Base-by-base conservation (phyloP, 35 echinoderm and acorn worm genomes). In the Apostichopus californicus region DNA sequence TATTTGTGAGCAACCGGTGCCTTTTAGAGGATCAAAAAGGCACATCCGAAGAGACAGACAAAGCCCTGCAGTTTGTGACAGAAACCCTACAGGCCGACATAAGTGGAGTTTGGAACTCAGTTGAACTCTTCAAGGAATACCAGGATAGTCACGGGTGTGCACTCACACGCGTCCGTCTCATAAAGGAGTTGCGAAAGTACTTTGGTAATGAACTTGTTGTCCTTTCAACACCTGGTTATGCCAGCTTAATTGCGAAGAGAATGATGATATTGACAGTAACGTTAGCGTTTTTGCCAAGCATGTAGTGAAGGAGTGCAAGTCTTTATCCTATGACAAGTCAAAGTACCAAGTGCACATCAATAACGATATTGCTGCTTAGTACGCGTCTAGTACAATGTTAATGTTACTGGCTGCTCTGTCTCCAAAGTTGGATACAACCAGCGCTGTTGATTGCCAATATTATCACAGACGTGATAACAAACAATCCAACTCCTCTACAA, bases 221-320 rank as follows among this genome's bases (percentile, higher is more conserved):
- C 55, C 73, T 96, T 18, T 94, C 92, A 72, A 94, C 95, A 0
- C 92, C 92, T 15, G 95, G 95, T n/a, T n/a, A 91, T 63, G 86
- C 95, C 56, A 92, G 18, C 25, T 94, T 91, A 28, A 26, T 96
- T 13, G 81, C 79, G 77, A 79, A 20, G 21, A 79, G 77, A 15
- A 79, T 20, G 21, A 11, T 15, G 21, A 79, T 2, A 11, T 79
- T 79, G 11, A 20, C 4, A 79, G 77, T 79, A 85, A 90, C 57
- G 26, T 80, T 10, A 24, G 61, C 28, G 78, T 17, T 26, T 15
- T 93, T 1, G 63, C 77, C 14, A 56, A 93, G 22, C 86, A 95
- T 68, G 8, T 77, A 71, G 72, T 92, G 13, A 73, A 66, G 57
- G 70, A 90, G 8, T 93, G 91, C 92, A 95, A 95, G 73, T 93